A percentile compares a stretch with the other conserved stretches of the same genome.
These are phyloP conservation scores for Galagoides demidoff DNA, from an alignment of 2,797 vertebrate species.

Conservation along the genomic window DNA sequence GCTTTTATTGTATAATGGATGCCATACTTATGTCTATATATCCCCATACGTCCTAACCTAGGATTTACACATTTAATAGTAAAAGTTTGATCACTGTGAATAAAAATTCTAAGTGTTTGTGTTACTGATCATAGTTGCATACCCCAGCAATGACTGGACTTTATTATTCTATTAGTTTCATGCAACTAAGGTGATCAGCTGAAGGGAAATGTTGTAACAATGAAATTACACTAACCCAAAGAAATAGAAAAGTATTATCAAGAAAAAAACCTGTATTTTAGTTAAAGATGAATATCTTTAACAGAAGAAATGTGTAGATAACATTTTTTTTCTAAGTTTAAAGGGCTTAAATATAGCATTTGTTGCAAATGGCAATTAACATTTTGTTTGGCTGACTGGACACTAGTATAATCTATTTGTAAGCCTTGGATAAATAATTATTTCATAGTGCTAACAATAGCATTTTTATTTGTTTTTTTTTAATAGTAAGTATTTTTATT, in stretches of 20 bases:
- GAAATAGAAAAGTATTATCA: not conserved
- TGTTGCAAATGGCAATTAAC: not conserved
- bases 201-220: not conserved
- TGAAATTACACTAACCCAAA: not conserved
- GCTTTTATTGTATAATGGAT: not conserved
- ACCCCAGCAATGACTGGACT: not conserved
- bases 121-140: not conserved
- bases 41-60: not conserved
- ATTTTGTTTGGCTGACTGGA: not conserved
- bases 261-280: not conserved
- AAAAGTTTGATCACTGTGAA: not conserved
- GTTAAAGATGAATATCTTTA: not conserved
- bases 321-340: not conserved
- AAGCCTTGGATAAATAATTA: not conserved
- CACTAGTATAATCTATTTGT: not conserved
- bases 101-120: not conserved
- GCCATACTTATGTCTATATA: not conserved
- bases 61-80: not conserved
- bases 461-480: not conserved
- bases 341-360: not conserved
- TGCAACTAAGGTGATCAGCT: not conserved
- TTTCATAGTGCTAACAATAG: not conserved
- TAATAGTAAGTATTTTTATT: not conserved
- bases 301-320: not conserved
- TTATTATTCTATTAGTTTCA: not conserved